Percentiles rank a stretch among this genome's conserved stretches.
These are phyloP conservation scores for Brenthis ino DNA, from an alignment of 2,888 invertebrate genomes.

Conservation along the genomic window DNA sequence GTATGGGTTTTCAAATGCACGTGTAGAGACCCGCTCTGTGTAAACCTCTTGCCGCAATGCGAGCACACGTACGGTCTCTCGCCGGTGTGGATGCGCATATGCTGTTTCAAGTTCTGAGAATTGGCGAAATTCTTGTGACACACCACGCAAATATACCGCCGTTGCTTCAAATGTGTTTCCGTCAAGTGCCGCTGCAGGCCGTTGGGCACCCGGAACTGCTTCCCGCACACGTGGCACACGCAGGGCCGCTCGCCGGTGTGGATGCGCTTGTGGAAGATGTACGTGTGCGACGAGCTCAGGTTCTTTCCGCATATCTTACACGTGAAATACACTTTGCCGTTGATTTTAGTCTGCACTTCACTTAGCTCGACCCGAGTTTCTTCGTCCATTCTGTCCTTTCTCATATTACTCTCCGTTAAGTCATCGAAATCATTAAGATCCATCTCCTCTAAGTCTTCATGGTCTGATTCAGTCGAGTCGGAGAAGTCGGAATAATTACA, in stretches of 20 bases:
- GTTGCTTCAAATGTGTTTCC: slow-evolving; percentile 84
- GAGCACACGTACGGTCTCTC: slow-evolving; percentile 82
- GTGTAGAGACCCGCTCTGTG: slow-evolving; percentile 85
- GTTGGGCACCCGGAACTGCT: slow-evolving; percentile 85
- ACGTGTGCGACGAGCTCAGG: slow-evolving; percentile 84
- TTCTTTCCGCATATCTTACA: slow-evolving; percentile 83
- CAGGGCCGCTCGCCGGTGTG: slow-evolving; percentile 86
- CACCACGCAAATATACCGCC: slow-evolving; percentile 80
- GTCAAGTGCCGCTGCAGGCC: slow-evolving; percentile 84
- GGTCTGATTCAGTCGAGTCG: slow-evolving; percentile 52
- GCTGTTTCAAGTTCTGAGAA: slow-evolving; percentile 83
- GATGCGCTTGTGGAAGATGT: slow-evolving; percentile 83
- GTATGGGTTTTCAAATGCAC: slow-evolving; percentile 84
- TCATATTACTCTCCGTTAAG: slow-evolving; percentile 62
- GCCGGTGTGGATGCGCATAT: slow-evolving; percentile 83
- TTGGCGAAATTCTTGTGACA: slow-evolving; percentile 83
- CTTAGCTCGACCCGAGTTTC: slow-evolving; percentile 59
- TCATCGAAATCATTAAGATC: slow-evolving; percentile 61
- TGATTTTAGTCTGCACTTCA: slow-evolving; percentile 61
- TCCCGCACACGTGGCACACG: slow-evolving; percentile 86
- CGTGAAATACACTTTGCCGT: slow-evolving; percentile 80
- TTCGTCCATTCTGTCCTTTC: slow-evolving; percentile 61
- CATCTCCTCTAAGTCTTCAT: slow-evolving; percentile 23
- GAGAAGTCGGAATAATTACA: slow-evolving; percentile 49
- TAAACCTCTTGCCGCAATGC: slow-evolving; percentile 84